Evolutionary conservation across 2,888 invertebrate species (phyloP).

Genomic region (Xylota sylvarum): DNA sequence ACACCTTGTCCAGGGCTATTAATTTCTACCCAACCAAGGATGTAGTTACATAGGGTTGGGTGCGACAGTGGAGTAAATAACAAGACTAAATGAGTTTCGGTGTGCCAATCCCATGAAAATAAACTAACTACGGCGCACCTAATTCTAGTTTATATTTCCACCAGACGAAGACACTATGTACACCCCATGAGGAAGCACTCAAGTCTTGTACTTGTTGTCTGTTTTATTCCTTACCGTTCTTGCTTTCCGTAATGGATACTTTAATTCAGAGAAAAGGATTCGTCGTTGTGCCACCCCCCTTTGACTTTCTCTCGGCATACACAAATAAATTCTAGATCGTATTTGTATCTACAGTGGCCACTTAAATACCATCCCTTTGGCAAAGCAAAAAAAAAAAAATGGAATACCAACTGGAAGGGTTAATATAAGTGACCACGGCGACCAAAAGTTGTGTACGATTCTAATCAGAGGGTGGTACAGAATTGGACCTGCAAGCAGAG

Average conservation of each 20-base stretch:
- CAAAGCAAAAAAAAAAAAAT: neutral
- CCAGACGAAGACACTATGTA: slow-evolving; percentile 12
- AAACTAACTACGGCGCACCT: slow-evolving; percentile 71
- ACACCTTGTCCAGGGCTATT: slow-evolving; percentile 61
- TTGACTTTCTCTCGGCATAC: neutral
- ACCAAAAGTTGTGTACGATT: slow-evolving; percentile 52
- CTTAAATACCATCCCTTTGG: slow-evolving; percentile 35
- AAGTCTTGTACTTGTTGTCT: slow-evolving; percentile 31
- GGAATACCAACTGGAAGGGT: slow-evolving; percentile 35
- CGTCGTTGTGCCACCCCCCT: neutral
- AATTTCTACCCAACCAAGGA: slow-evolving; percentile 42
- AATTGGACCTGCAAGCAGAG: neutral
- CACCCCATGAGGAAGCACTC: slow-evolving; percentile 3
- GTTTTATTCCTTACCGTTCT: slow-evolving; percentile 13
- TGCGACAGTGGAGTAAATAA: slow-evolving; percentile 64
- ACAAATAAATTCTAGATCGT: slow-evolving; percentile 54
- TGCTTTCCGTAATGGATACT: slow-evolving; percentile 63
- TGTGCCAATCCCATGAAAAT: slow-evolving; percentile 70
- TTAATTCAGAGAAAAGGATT: slow-evolving; percentile 58
- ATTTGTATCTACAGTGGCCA: slow-evolving; percentile 45
- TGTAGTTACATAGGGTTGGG: slow-evolving; percentile 34
- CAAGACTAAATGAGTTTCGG: slow-evolving; percentile 56
- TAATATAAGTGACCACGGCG: slow-evolving; percentile 60
- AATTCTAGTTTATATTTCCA: slow-evolving; percentile 66
- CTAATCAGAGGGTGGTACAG: slow-evolving; percentile 27